phyloP scores from a whole-genome alignment of 2,797 vertebrate species.

The Clarias platycephalus region DNA sequence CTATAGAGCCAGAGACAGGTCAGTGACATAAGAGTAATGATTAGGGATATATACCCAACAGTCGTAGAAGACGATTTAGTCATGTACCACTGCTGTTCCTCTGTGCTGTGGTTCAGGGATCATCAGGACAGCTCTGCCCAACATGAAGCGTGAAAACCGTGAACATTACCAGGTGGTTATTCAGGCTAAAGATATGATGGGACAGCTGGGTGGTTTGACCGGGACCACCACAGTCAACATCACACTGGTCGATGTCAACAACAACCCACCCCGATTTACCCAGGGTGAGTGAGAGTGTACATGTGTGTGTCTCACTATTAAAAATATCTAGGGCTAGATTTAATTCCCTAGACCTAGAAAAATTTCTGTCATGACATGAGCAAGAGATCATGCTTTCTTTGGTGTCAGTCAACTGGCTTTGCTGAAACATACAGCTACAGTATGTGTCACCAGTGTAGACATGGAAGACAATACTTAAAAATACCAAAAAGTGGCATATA shows the following conservation, averaged over 20 bases:
- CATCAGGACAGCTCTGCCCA: slow-evolving; percentile 82
- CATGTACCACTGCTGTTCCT: not conserved
- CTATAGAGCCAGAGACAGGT: slow-evolving; percentile 87
- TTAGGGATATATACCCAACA: not conserved
- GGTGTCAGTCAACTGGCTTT: too few species aligned
- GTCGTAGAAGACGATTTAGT: not conserved
- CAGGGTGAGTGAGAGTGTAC: slow-evolving; percentile 78
- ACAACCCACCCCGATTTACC: slow-evolving; percentile 82
- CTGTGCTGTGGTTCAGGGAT: slow-evolving; percentile 69
- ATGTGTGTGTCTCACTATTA: not conserved
- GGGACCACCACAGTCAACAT: slow-evolving; percentile 84
- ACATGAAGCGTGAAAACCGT: slow-evolving; percentile 84
- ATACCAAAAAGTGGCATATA: not conserved
- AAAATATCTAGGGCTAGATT: not conserved
- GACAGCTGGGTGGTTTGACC: slow-evolving; percentile 84
- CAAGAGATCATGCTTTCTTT: not conserved
- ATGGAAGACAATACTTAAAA: not conserved
- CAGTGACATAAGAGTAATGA: slow-evolving; percentile 39
- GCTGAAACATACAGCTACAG: not conserved
- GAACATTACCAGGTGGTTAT: slow-evolving; percentile 85
- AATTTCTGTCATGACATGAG: not conserved
- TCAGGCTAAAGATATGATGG: slow-evolving; percentile 86
- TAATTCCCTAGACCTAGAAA: not conserved
- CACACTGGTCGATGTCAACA: slow-evolving; percentile 81
- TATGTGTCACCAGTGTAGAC: not conserved